These are phyloP conservation scores for Notiomystis cincta DNA, from an alignment of 2,113 vertebrate species.

Conservation along the genomic window DNA sequence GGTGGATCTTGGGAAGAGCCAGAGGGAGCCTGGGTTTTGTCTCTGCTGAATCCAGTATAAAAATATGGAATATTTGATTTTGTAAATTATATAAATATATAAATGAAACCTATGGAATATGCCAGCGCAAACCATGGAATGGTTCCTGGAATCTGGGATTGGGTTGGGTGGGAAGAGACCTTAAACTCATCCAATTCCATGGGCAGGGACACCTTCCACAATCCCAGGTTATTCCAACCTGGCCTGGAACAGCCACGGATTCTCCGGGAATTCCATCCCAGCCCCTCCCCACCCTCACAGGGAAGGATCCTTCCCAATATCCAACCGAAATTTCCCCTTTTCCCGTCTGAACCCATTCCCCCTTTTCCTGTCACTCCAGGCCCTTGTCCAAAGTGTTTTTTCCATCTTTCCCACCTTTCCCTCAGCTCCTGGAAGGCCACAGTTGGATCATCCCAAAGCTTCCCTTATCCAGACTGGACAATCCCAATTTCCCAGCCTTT, in stretches of 20 bases:
- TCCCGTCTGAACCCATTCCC: no score
- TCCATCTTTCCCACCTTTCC: neutral
- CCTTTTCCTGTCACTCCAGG: neutral
- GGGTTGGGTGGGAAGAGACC: neutral
- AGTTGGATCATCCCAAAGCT: neutral
- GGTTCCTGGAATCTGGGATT: neutral
- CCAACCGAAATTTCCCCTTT: neutral
- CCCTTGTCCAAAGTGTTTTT: neutral
- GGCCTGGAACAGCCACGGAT: neutral
- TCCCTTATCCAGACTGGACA: neutral
- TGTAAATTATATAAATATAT: accelerated
- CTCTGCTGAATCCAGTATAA: accelerated
- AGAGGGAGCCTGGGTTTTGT: neutral
- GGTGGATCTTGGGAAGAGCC: neutral
- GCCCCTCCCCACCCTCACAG: neutral
- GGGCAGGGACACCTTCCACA: accelerated
- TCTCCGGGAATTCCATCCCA: neutral
- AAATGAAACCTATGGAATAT: accelerated
- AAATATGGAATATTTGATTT: neutral
- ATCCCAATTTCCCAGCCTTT: neutral
- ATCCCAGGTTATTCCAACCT: neutral
- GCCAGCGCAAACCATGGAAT: accelerated
- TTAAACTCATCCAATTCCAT: neutral
- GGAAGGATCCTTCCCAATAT: neutral
- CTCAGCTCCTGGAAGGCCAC: neutral